Conservation (phyloP, 2,797 vertebrate genomes). For the Gadopsis bispinosus region DNA sequence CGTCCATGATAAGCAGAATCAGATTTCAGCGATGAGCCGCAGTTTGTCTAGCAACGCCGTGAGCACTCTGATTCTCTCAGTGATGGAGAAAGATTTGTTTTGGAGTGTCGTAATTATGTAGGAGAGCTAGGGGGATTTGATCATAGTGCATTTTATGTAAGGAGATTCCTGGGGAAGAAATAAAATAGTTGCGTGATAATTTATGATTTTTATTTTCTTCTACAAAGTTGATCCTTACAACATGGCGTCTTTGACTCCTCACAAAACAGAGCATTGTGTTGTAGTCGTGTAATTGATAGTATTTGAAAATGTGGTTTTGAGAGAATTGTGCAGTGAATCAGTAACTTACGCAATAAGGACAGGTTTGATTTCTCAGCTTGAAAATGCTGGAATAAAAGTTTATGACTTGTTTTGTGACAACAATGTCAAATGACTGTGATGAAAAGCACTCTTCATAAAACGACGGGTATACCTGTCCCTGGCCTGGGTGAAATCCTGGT, state of each 20-base stretch:
- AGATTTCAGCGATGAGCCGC: conserved; percentile 14
- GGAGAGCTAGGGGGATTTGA: conserved; percentile 30
- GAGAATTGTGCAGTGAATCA: conserved; percentile 14
- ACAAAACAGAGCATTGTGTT: conserved; percentile 56
- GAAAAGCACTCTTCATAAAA: conserved; percentile 5
- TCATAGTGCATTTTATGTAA: conserved; percentile 20
- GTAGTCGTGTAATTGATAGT: conserved; percentile 34
- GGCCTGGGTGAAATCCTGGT: conserved; percentile 4
- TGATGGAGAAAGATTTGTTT: conserved; percentile 22
- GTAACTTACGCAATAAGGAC: neutral
- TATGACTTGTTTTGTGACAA: conserved; percentile 6
- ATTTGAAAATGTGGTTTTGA: conserved; percentile 34
- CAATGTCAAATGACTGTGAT: neutral
- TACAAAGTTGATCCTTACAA: conserved; percentile 36
- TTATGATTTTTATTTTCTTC: conserved; percentile 43
- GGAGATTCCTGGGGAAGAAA: conserved; percentile 50
- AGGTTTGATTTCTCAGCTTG: neutral
- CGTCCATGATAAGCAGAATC: conserved; percentile 34
- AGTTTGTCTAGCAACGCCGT: conserved; percentile 35
- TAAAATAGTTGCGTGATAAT: conserved; percentile 39
- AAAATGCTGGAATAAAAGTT: neutral
- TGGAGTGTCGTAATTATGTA: conserved; percentile 9
- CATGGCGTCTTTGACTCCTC: conserved; percentile 31
- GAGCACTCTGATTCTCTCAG: conserved; percentile 18
- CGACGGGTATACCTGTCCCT: neutral